Percentiles rank a stretch among this genome's conserved stretches.
phyloP scores from a whole-genome alignment of 2,113 vertebrate species.

The Pseudolaguvia tuberculata region DNA sequence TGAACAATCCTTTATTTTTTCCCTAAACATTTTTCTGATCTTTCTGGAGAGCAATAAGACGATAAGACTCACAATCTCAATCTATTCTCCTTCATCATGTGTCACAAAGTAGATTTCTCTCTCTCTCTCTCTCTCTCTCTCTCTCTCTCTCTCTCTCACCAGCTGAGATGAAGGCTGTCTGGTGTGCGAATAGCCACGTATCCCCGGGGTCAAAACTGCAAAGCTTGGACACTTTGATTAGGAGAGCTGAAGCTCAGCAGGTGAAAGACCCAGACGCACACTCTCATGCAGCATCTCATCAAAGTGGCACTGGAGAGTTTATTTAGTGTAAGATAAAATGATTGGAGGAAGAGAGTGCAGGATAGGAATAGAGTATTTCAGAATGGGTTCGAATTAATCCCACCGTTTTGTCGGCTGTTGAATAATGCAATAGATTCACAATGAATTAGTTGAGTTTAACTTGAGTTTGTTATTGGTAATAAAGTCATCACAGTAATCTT shows the following conservation, averaged over 20 bases:
- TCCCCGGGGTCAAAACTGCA: slow-evolving; percentile 24
- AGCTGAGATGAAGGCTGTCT: slow-evolving; percentile 30
- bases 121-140: slow-evolving; percentile 1
- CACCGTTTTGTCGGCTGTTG: no score
- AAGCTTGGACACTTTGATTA: slow-evolving; percentile 33
- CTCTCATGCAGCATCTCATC: background rate
- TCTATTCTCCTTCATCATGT: background rate
- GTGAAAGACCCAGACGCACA: slow-evolving; percentile 27
- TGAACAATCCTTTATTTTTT: slow-evolving; percentile 2
- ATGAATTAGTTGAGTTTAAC: no score
- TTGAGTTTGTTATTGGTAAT: no score
- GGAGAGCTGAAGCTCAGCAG: slow-evolving; percentile 12
- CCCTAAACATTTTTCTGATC: background rate
- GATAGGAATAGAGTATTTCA: background rate
- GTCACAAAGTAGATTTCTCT: slow-evolving; percentile 8
- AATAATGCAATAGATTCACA: no score
- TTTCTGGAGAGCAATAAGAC: slow-evolving; percentile 8
- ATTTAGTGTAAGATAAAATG: slow-evolving; percentile 7
- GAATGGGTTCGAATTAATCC: background rate
- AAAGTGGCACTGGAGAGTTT: slow-evolving; percentile 17
- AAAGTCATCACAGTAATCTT: no score
- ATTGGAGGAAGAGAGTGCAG: background rate
- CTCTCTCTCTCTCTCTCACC: background rate
- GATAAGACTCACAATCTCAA: background rate
- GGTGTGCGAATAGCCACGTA: slow-evolving; percentile 18